These are phyloP conservation scores for Pachycephus smyrnensis DNA, from an alignment of 2,888 invertebrate genomes.

Conservation along the genomic window DNA sequence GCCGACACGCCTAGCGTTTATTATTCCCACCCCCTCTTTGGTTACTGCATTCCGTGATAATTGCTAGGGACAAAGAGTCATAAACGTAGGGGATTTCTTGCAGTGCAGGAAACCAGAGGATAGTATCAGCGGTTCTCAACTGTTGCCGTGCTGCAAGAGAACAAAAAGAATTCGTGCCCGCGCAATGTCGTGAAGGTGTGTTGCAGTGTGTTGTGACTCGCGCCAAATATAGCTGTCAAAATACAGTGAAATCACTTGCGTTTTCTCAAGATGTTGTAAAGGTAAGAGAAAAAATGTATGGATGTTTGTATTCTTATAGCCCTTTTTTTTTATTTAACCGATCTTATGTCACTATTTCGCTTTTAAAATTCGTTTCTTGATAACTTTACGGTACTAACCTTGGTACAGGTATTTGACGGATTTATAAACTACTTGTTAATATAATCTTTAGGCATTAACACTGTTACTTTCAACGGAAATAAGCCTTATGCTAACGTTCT, in stretches of 20 bases:
- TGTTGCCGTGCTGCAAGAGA: neutral
- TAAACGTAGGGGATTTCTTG: neutral
- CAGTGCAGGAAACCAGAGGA: neutral
- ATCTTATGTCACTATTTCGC: neutral
- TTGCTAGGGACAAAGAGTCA: constrained; percentile 1
- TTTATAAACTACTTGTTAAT: neutral
- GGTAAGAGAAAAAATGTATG: neutral
- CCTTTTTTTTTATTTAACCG: neutral
- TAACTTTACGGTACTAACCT: neutral
- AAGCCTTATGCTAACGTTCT: neutral
- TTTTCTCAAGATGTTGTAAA: neutral
- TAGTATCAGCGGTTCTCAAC: neutral
- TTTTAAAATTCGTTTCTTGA: neutral
- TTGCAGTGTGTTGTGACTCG: neutral
- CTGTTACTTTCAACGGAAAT: neutral
- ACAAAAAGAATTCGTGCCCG: neutral
- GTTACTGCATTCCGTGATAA: constrained; percentile 24
- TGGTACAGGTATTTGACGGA: neutral
- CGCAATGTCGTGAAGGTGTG: neutral
- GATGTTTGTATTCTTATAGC: neutral
- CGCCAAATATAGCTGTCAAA: neutral
- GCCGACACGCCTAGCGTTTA: constrained; percentile 62
- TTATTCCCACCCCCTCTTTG: constrained; percentile 48
- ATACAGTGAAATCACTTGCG: neutral
- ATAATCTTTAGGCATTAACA: neutral